Conservation (phyloP, 1,140 invertebrate genomes). For the Drosophila lacertosa region DNA sequence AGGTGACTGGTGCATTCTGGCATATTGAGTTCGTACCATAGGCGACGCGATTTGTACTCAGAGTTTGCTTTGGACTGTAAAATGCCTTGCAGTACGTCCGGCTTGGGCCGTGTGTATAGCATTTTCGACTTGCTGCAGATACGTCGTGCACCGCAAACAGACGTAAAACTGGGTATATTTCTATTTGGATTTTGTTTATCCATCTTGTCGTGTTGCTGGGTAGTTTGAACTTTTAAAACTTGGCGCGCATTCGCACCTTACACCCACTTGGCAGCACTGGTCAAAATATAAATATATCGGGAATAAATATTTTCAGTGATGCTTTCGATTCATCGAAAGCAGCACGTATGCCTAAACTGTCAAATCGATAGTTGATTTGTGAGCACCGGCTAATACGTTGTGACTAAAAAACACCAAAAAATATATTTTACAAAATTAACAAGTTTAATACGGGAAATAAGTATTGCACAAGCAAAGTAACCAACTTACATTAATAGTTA, state of each 20-base stretch:
- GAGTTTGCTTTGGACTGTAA: conserved; percentile 77
- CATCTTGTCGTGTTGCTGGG: conserved; percentile 37
- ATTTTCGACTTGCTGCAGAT: conserved; percentile 69
- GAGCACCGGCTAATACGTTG: neutral
- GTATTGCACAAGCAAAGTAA: conserved; percentile 40
- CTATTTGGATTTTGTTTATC: conserved; percentile 59
- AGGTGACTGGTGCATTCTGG: conserved; percentile 75
- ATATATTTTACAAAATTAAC: neutral
- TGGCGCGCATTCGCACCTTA: conserved; percentile 16
- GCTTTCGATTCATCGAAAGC: conserved; percentile 44
- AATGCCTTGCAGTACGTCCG: conserved; percentile 73
- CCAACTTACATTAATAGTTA: conserved; percentile 22
- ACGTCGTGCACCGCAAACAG: conserved; percentile 56
- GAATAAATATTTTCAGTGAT: conserved; percentile 22
- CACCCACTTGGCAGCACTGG: conserved; percentile 30
- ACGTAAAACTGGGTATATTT: conserved; percentile 65
- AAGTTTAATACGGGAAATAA: conserved; percentile 32
- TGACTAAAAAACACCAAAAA: conserved; percentile 28
- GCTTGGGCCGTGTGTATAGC: conserved; percentile 74
- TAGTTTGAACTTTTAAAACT: conserved; percentile 23
- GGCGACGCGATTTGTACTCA: conserved; percentile 71
- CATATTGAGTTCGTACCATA: conserved; percentile 83
- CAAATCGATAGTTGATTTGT: conserved; percentile 26
- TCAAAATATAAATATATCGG: conserved; percentile 28
- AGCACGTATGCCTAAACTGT: conserved; percentile 15